Conservation (phyloP, 2,888 invertebrate genomes). For the Creontiades dilutus region DNA sequence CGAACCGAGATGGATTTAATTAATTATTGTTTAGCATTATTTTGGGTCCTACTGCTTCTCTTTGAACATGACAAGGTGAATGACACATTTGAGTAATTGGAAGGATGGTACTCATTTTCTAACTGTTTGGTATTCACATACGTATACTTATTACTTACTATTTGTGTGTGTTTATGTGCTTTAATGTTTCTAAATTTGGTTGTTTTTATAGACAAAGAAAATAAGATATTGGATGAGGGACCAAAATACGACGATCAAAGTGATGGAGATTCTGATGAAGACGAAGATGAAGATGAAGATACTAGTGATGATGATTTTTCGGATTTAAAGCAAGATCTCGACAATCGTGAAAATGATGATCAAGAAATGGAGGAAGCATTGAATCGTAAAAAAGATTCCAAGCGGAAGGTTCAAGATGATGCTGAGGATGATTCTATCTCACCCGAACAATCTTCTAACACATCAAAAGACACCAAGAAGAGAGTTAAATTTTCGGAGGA, state of each 20-base stretch:
- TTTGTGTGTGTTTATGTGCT: too few relatives aligned
- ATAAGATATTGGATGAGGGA: background rate
- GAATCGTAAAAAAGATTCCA: background rate
- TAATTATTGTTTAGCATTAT: too few relatives aligned
- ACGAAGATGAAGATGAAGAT: slow-evolving; percentile 76
- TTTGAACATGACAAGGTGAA: too few relatives aligned
- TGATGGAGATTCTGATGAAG: slow-evolving; percentile 58
- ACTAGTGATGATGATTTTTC: slow-evolving; percentile 63
- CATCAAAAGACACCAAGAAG: slow-evolving; percentile 71
- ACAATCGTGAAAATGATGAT: background rate
- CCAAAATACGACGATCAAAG: background rate
- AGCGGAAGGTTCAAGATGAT: background rate
- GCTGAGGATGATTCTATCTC: background rate
- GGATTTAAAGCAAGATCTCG: slow-evolving; percentile 43
- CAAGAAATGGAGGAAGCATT: background rate
- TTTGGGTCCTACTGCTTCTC: too few relatives aligned
- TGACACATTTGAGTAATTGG: too few relatives aligned
- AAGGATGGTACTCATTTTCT: too few relatives aligned
- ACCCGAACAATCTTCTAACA: background rate
- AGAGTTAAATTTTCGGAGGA: slow-evolving; percentile 73
- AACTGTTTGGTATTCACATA: too few relatives aligned
- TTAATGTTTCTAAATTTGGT: background rate
- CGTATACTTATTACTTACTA: too few relatives aligned
- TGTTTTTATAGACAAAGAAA: slow-evolving; percentile 5
- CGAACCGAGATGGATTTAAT: too few relatives aligned